Evolutionary conservation across 2,113 vertebrate genomes (phyloP).

Genomic region (Xenopus laevis): DNA sequence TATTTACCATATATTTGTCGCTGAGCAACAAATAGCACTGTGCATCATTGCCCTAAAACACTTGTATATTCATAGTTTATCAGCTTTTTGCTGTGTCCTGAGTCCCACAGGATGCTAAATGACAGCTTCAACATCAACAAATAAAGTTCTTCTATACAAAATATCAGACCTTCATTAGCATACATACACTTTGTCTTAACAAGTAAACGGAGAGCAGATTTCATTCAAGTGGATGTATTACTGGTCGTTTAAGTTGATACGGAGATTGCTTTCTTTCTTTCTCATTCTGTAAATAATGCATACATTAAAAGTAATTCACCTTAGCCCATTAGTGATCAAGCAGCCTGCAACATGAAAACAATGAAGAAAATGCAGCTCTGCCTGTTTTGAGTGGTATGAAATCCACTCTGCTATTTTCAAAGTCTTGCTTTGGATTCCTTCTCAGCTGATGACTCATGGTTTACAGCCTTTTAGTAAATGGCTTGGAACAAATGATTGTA

Average conservation of each 20-base stretch:
- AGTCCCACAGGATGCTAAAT: too few species aligned
- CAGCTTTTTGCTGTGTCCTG: too few species aligned
- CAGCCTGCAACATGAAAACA: not conserved
- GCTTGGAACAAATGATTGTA: not conserved
- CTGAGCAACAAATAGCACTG: too few species aligned
- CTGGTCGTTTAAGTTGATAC: not conserved
- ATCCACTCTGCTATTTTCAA: not conserved
- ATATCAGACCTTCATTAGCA: too few species aligned
- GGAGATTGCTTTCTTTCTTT: not conserved
- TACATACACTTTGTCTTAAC: too few species aligned
- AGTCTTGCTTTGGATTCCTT: not conserved
- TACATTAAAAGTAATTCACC: not conserved
- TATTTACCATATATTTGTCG: too few species aligned
- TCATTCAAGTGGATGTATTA: too few species aligned
- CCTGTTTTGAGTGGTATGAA: not conserved
- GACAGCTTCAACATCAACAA: too few species aligned
- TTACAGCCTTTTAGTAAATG: not conserved
- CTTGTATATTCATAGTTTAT: too few species aligned
- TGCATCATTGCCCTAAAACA: too few species aligned
- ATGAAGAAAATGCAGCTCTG: not conserved
- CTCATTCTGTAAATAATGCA: too few species aligned
- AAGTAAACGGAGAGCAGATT: not conserved
- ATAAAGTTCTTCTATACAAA: too few species aligned
- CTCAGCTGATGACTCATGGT: not conserved
- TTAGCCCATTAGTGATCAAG: not conserved